phyloP scores from a whole-genome alignment of 2,797 vertebrate genomes.

The Syngnathus acus region DNA sequence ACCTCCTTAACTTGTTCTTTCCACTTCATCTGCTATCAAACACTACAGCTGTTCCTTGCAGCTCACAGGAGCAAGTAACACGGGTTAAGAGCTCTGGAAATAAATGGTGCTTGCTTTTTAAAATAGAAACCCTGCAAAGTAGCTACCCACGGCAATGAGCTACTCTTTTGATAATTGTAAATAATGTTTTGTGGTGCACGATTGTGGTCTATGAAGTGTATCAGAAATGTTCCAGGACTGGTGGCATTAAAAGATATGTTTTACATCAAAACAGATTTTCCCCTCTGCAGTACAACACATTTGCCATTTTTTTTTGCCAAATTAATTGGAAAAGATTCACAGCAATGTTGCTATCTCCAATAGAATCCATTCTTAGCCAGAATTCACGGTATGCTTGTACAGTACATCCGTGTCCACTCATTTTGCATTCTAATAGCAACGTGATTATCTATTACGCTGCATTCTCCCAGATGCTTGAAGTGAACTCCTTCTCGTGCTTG shows the following conservation, averaged over 20 bases:
- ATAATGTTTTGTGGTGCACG: background rate
- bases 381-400: background rate
- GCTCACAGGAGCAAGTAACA: constrained; percentile 1
- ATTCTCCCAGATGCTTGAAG: constrained; percentile 5
- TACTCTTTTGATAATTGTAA: background rate
- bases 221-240: no score
- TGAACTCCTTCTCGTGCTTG: background rate
- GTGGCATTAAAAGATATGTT: no score
- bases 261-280: no score
- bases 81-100: background rate
- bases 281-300: no score
- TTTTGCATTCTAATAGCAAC: constrained; percentile 1
- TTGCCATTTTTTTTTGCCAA: no score
- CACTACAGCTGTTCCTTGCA: constrained; percentile 13
- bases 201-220: no score
- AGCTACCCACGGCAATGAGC: background rate
- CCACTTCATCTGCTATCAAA: constrained; percentile 18
- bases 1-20: constrained; percentile 12
- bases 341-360: no score
- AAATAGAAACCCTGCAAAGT: background rate
- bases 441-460: constrained; percentile 7
- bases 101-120: constrained; percentile 6
- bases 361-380: no score
- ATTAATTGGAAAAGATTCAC: no score
- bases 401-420: background rate